Base-by-base conservation (phyloP, 2,888 invertebrate species). In the Pimpla rufipes region DNA sequence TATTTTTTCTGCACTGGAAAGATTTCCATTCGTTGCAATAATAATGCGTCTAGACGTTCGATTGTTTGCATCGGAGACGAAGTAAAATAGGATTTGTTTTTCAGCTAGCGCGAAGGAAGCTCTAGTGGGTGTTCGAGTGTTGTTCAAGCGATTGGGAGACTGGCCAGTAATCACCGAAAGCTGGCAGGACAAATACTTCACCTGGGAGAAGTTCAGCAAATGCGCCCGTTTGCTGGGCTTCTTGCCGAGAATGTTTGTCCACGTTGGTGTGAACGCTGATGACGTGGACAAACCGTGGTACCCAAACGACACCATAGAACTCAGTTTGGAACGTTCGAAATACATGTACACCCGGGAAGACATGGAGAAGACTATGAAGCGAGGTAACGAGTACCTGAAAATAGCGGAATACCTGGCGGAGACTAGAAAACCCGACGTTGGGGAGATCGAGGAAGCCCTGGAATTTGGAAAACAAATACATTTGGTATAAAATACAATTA, bases 131-230 rank as follows among this genome's bases (percentile, higher is more conserved):
- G 81, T 87, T 66, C 82, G 79, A 29, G 80, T 84, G 21, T 42
- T 87, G 42, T 81, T 87, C 57, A 84, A 83, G 64, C 77, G 85
- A 74, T 74, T 86, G 57, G 87, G 87, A 21, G 85, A 84, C 13
- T 87, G 87, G 87, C 87, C 87, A 18, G 64, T 87, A 70, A 83
- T 86, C 52, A 85, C 75, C 42, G 68, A 82, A 47, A 50, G 37
- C n/a, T 86, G 87, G 87, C 79, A 87, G 21, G 85, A 82, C 13
- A 50, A 71, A 42, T 74, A 84, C 37, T 87, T 87, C 62, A 83
- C 79, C 67, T 86, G 87, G 87, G 83, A 79, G 5, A 87, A 87
- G 77, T 87, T 87, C 59, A 76, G 84, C 79, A 87, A 83, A 74
- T 85, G 81, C 62, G 83, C 87, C 8, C 83, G 87, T 45, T 70